These are phyloP conservation scores for Thunnus thynnus DNA, from an alignment of 2,113 vertebrate genomes.

Conservation along the genomic window DNA sequence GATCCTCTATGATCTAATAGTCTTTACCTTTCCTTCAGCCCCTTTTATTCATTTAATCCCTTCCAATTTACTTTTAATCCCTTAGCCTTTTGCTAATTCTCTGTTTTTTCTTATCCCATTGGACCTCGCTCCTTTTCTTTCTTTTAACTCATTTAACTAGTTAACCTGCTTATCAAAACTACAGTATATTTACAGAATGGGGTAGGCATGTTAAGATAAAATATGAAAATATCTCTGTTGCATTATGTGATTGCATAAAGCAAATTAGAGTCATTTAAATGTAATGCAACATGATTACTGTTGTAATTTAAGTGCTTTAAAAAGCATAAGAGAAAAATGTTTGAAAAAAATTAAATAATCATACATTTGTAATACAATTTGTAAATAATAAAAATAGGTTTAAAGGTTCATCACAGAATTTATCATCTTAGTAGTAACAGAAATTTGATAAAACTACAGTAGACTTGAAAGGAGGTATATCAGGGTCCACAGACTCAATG, in stretches of 20 bases:
- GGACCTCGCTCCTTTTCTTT: neutral
- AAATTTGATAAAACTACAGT: neutral
- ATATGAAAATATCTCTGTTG: neutral
- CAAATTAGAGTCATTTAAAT: neutral
- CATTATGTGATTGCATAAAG: neutral
- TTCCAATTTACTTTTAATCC: neutral
- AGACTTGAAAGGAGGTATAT: neutral
- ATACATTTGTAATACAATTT: too few relatives aligned
- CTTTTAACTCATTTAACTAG: neutral
- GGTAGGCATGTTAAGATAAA: neutral
- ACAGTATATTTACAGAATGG: neutral
- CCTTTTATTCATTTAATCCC: constrained; percentile 25
- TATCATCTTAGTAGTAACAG: neutral
- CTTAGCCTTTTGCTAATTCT: neutral
- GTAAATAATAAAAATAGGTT: too few relatives aligned
- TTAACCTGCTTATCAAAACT: neutral
- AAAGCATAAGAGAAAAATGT: neutral
- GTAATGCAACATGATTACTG: neutral
- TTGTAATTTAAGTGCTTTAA: neutral
- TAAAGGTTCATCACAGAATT: too few relatives aligned
- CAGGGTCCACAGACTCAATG: neutral
- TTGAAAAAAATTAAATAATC: too few relatives aligned
- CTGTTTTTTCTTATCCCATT: neutral
- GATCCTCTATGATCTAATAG: constrained; percentile 22
- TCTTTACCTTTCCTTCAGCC: constrained; percentile 8